These are phyloP conservation scores for Dolomedes plantarius DNA, from an alignment of 2,888 invertebrate genomes.

Conservation along the genomic window DNA sequence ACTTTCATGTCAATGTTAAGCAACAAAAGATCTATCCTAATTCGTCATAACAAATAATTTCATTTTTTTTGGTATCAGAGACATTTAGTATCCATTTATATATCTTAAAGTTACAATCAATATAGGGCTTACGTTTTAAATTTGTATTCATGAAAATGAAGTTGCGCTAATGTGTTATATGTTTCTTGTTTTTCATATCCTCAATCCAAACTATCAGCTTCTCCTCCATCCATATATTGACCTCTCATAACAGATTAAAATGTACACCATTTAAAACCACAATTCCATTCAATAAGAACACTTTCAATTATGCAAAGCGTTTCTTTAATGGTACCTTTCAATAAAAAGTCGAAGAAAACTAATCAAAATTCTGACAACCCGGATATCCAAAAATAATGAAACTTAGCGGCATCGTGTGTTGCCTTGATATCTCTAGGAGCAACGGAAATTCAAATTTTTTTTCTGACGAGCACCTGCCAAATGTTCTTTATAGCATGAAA, in stretches of 20 bases:
- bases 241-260: not conserved
- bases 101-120: too few species aligned
- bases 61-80: too few species aligned
- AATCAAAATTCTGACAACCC: not conserved
- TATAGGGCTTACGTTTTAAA: not conserved
- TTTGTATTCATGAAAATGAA: not conserved
- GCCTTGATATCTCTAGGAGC: constrained; percentile 28
- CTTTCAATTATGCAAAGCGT: constrained; percentile 11
- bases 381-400: constrained; percentile 60
- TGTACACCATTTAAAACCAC: not conserved
- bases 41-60: too few species aligned
- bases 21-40: too few species aligned
- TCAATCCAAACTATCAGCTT: too few species aligned
- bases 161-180: too few species aligned
- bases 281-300: not conserved
- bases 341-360: constrained; percentile 27
- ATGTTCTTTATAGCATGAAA: constrained; percentile 34
- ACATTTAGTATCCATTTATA: not conserved
- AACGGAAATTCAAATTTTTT: constrained; percentile 61
- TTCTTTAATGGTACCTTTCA: constrained; percentile 15
- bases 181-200: too few species aligned
- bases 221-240: not conserved
- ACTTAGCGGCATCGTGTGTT: constrained; percentile 23
- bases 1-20: too few species aligned
- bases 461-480: constrained; percentile 50